phyloP scores from a whole-genome alignment of 1,140 invertebrate genomes.

The Solenopsis fugax region DNA sequence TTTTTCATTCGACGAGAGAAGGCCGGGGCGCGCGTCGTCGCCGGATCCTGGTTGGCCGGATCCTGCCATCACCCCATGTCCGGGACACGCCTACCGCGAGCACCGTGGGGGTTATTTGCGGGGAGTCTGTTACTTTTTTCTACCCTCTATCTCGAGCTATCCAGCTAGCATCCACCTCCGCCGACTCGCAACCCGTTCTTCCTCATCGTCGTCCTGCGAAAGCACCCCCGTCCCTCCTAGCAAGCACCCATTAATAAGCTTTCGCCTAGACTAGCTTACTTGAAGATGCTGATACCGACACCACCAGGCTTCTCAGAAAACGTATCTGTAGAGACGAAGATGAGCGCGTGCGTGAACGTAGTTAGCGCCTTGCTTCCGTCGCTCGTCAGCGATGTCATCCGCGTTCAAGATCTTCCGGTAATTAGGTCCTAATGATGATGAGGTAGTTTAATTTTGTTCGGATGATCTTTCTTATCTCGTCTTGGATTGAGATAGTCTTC shows the following conservation, averaged over 20 bases:
- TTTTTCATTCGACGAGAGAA: constrained; percentile 81
- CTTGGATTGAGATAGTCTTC: constrained; percentile 66
- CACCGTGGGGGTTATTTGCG: constrained; percentile 83
- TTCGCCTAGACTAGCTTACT: constrained; percentile 65
- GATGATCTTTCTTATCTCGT: constrained; percentile 68
- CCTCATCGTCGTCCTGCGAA: constrained; percentile 53
- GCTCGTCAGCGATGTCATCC: constrained; percentile 75
- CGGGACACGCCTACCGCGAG: constrained; percentile 78
- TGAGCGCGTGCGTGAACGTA: constrained; percentile 32
- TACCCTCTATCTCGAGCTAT: constrained; percentile 67
- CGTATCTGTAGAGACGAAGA: constrained; percentile 33
- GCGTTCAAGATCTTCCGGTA: constrained; percentile 77
- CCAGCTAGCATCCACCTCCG: constrained; percentile 60
- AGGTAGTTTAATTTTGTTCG: constrained; percentile 78
- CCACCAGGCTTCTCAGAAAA: constrained; percentile 17
- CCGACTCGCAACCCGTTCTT: constrained; percentile 66
- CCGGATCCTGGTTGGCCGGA: constrained; percentile 64
- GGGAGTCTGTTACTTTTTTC: constrained; percentile 83
- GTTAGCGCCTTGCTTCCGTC: constrained; percentile 49
- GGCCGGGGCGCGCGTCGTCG: constrained; percentile 35
- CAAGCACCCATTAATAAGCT: constrained; percentile 77
- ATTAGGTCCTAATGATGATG: constrained; percentile 82
- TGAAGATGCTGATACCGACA: constrained; percentile 46
- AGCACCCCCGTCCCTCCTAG: constrained; percentile 37
- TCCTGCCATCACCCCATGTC: constrained; percentile 79